Percentiles rank a stretch among this genome's conserved stretches.
These are phyloP conservation scores for Magallana gigas DNA, from an alignment of 1,140 invertebrate species.

Conservation along the genomic window DNA sequence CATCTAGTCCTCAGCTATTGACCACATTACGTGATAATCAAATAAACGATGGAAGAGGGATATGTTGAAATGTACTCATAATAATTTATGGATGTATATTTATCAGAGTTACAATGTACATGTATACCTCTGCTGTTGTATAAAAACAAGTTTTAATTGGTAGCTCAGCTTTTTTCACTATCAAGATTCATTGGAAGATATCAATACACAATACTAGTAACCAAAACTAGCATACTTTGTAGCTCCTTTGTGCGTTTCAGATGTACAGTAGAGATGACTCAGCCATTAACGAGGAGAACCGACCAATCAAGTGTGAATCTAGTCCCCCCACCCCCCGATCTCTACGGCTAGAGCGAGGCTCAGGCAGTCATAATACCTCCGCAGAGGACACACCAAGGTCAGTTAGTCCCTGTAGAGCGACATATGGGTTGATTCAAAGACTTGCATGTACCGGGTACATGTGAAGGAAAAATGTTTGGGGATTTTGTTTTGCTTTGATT, in stretches of 20 bases:
- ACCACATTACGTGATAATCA: conserved; percentile 47
- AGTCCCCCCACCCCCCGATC: conserved; percentile 92
- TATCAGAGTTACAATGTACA: too few species aligned
- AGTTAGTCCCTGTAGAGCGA: not conserved
- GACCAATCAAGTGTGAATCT: conserved; percentile 83
- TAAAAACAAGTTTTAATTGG: too few species aligned
- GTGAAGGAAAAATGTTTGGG: too few species aligned
- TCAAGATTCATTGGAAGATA: too few species aligned
- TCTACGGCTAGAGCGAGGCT: conserved; percentile 89
- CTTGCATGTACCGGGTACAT: not conserved
- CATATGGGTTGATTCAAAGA: not conserved
- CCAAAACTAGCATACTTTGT: not conserved
- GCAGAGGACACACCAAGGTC: conserved; percentile 83
- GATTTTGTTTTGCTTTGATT: too few species aligned
- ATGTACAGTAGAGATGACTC: conserved; percentile 73
- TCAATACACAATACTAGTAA: too few species aligned
- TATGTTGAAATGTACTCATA: too few species aligned
- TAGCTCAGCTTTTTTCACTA: too few species aligned
- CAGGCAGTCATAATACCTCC: conserved; percentile 89
- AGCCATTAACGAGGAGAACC: conserved; percentile 84
- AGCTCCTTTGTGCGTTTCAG: not conserved
- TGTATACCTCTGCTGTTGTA: too few species aligned
- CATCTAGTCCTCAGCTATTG: conserved; percentile 35
- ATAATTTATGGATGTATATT: too few species aligned
- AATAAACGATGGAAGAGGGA: too few species aligned